Evolutionary conservation across 2,113 vertebrate genomes (phyloP).

Genomic region (Sitta europaea): DNA sequence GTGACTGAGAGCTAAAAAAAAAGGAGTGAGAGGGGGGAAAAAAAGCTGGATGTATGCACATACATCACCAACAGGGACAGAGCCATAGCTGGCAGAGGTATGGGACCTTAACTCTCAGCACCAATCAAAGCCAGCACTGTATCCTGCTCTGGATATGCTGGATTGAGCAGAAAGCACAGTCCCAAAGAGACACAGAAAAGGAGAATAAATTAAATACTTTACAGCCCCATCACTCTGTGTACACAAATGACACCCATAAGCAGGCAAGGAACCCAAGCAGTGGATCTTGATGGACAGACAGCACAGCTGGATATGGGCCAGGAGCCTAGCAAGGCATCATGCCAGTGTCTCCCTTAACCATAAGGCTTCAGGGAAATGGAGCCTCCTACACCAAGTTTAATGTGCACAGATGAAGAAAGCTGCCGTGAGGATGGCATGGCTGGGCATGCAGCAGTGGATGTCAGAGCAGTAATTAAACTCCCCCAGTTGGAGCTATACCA

Average conservation of each 20-base stretch:
- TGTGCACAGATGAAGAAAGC: not conserved
- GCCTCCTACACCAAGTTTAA: conserved; percentile 11
- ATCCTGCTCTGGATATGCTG: not conserved
- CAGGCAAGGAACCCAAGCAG: not conserved
- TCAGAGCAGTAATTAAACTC: conserved; percentile 22
- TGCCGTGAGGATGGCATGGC: not conserved
- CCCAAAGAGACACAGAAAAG: not conserved
- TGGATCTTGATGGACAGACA: not conserved
- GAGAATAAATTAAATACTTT: not conserved
- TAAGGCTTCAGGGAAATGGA: conserved; percentile 15
- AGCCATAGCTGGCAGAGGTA: not conserved
- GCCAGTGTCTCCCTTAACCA: not conserved
- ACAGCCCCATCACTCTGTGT: not conserved
- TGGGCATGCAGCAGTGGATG: conserved; percentile 27
- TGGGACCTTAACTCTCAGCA: not conserved
- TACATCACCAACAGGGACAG: not conserved
- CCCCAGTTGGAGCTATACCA: not conserved
- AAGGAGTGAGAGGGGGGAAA: not conserved
- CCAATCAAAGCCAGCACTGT: not conserved
- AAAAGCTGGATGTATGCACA: not conserved
- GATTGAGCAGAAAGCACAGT: not conserved
- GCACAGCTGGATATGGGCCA: conserved; percentile 1
- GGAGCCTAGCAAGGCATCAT: not conserved
- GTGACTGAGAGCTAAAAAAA: not conserved
- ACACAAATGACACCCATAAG: not conserved